These are phyloP conservation scores for Amphipyra tragopoginis DNA, from an alignment of 2,888 invertebrate species.

Conservation along the genomic window DNA sequence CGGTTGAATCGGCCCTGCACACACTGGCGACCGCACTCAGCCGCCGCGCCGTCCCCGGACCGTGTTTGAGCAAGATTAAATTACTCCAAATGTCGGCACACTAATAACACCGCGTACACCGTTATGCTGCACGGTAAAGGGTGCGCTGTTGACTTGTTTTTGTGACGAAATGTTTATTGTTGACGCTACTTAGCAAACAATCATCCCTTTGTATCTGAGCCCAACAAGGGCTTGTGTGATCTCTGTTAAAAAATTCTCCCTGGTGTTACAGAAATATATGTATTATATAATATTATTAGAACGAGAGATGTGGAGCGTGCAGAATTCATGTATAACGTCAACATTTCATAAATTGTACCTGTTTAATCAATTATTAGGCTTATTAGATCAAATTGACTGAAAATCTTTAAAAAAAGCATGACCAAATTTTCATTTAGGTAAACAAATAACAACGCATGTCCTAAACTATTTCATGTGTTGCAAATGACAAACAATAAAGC, in stretches of 20 bases:
- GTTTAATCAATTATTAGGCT: no score
- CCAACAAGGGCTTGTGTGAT: constrained; percentile 27
- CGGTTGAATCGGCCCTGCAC: constrained; percentile 38
- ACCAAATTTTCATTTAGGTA: no score
- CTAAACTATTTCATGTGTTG: no score
- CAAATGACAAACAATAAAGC: no score
- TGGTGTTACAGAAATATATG: background rate
- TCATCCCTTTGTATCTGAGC: constrained; percentile 51
- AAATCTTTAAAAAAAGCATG: no score
- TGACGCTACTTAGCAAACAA: constrained; percentile 62
- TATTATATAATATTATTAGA: background rate
- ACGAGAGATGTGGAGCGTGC: background rate
- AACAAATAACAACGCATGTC: no score
- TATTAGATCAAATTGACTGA: no score
- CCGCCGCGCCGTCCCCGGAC: constrained; percentile 31
- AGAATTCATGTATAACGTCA: no score
- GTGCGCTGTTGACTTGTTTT: constrained; percentile 61
- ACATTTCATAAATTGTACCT: no score
- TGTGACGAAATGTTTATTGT: constrained; percentile 61
- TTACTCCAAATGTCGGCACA: constrained; percentile 74
- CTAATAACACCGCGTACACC: constrained; percentile 62
- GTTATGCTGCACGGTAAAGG: constrained; percentile 59
- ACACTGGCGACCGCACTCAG: constrained; percentile 59
- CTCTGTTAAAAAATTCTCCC: constrained; percentile 45
- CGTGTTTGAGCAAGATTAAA: constrained; percentile 77